Conservation (phyloP, 2,888 invertebrate species). For the Drymonia ruficornis region DNA sequence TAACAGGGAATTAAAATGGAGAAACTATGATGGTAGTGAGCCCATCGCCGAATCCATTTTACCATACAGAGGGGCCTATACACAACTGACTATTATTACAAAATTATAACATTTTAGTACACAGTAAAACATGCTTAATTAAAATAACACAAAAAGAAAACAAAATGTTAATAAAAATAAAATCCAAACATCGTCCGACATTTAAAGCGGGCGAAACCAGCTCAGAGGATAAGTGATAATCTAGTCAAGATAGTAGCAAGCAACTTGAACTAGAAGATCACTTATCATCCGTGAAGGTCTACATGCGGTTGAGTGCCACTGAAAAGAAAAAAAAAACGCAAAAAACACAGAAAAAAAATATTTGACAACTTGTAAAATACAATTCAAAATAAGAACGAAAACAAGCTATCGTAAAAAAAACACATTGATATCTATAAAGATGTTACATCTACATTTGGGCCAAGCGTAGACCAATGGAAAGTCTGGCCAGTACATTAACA, state of each 20-base stretch:
- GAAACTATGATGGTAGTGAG: no score
- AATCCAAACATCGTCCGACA: constrained; percentile 53
- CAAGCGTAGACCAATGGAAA: no score
- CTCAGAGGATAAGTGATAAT: constrained; percentile 87
- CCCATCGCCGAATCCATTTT: no score
- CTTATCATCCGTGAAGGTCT: constrained; percentile 76
- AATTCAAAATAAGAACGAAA: constrained; percentile 25
- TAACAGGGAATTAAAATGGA: no score
- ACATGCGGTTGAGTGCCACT: constrained; percentile 49
- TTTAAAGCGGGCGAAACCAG: constrained; percentile 61
- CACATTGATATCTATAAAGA: no score
- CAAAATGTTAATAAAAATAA: constrained; percentile 26
- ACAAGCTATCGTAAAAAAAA: not conserved
- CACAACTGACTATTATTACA: no score
- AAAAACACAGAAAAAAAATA: constrained; percentile 16
- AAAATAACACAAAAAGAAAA: constrained; percentile 10
- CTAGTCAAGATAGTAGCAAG: constrained; percentile 82
- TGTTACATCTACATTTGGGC: no score
- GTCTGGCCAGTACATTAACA: no score
- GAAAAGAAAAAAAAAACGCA: constrained; percentile 41
- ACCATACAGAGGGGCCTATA: no score
- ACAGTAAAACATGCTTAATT: constrained; percentile 23
- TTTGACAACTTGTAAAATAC: constrained; percentile 7
- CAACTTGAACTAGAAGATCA: constrained; percentile 84
- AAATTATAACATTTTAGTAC: constrained; percentile 3